Base-by-base conservation (phyloP, 1,140 invertebrate genomes). In the Sycophila sp. region DNA sequence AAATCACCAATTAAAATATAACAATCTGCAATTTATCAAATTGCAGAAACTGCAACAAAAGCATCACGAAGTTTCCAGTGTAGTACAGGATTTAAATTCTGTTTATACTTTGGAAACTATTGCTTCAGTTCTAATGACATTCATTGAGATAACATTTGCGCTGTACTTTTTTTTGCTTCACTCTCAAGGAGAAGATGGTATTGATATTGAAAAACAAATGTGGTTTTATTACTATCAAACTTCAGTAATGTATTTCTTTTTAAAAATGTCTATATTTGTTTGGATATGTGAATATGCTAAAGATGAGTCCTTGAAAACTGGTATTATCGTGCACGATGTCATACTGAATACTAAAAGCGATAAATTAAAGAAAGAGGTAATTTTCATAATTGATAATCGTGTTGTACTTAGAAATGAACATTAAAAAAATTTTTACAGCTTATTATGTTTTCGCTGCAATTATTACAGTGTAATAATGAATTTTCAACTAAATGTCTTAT, bases 141-240 rank as follows among this genome's bases (percentile, higher is more conserved):
- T 85, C 34, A 71, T 72, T 0, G 76, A 82, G 30, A 68, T 81
- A 1, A 85, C 83, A 0, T 85, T 86, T 42, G 80, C 77, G 4
- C 42, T 85, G 5, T 85, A 84, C 26, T 86, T 85, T 69, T 81
- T 75, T 24, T 71, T 85, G 49, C 10, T 84, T 0, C 65, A 76
- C 6, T n/a, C 30, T 26, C 56, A 70, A 10, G 62, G 58, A 2
- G n/a, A 59, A 0, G 56, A 28, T 22, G 36, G 53, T 11, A 24
- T 68, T 3, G 59, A 80, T 15, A 13, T 62, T 0, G 69, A 81
- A 0, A 77, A 69, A 32, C 77, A 83, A 28, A 77, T 81, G 42
- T 84, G 82, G 82, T 75, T 73, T 10, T 59, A 45, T 1, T 74
- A 76, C 26, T 81, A 75, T 24, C 58, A 77, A 7, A 65, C 67